Conservation (phyloP, 2,888 invertebrate genomes). For the Meghimatium bilineatum region DNA sequence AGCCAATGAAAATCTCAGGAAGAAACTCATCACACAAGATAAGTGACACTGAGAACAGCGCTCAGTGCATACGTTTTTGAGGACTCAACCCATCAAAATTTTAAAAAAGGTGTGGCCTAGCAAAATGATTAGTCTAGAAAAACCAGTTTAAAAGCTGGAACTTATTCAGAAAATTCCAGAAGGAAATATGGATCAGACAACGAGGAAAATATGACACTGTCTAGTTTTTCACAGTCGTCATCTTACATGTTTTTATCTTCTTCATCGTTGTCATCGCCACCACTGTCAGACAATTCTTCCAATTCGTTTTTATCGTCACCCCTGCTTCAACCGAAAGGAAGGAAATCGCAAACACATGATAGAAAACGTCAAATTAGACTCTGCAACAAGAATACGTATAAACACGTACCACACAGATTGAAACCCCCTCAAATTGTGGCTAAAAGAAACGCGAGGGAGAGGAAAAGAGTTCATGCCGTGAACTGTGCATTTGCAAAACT, state of each 20-base stretch:
- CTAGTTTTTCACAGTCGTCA: neutral
- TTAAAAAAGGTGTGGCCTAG: neutral
- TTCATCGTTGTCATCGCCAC: neutral
- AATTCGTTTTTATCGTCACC: neutral
- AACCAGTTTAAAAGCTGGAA: neutral
- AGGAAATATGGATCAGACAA: neutral
- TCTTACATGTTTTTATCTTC: neutral
- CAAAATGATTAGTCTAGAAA: neutral
- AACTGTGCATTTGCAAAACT: conserved; percentile 82
- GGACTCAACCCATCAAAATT: too few species aligned
- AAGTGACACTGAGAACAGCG: too few species aligned
- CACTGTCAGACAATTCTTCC: neutral
- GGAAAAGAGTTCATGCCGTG: conserved; percentile 83
- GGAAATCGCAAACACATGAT: neutral
- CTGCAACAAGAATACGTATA: conserved; percentile 62
- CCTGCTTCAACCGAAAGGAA: neutral
- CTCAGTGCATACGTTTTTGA: too few species aligned
- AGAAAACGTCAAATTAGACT: conserved; percentile 11
- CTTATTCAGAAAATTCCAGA: neutral
- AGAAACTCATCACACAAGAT: too few species aligned
- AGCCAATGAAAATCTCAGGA: too few species aligned
- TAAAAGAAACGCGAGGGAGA: conserved; percentile 82
- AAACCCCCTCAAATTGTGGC: conserved; percentile 82
- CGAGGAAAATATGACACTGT: conserved; percentile 13
- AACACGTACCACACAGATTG: conserved; percentile 78